Evolutionary conservation across 92 coral and sea anemone species (phyloP), one percentile per base, ranked within the genome.

Genomic region (Parazoanthus swiftii): DNA sequence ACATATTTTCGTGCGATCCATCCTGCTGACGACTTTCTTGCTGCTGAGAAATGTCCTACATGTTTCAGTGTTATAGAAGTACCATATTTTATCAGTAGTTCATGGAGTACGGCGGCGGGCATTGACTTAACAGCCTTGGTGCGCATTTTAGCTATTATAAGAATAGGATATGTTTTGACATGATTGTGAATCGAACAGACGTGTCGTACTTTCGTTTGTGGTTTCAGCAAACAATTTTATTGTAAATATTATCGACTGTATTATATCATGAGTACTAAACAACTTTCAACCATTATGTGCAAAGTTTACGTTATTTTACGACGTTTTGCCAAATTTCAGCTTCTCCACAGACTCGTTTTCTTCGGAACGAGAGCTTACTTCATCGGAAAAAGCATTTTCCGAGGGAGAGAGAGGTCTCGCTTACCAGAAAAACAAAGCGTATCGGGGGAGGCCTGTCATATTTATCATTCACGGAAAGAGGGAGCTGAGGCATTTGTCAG

Each of bases 41-140:
- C 42, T 84, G 66, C 77, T 84, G 23, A 73, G 75, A 44, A 71
- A 74, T 33, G 16, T 84, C 37, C n/a, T 84, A 21, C 79, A 46
- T 11, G 42, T 44, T 76, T 76, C 51, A 20, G 8, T 76, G 23
- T 11, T 21, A 39, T 76, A 72, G 11, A 6, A 37, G 26, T n/a
- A 66, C 5, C 8, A 2, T 54, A 54, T 54, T 54, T 54, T 54
- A 54, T 13, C 59, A 54, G 59, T 14, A 54, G 59, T 15, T 54
- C 16, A 54, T 54, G 18, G 59, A 54, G 59, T 54, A 8, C 10
- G 50, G 8, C 51, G 51, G 51, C 10, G 10, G 51, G 51, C 13
- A 10, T 48, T 6, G 1, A 48, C 9, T 6, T 48, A 48, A 48
- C 51, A 48, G 51, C 13, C 50, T 7, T 3, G 59, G 18, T 63